These are phyloP conservation scores for Dendrolimus pini DNA, from an alignment of 2,888 invertebrate species.

Conservation along the genomic window DNA sequence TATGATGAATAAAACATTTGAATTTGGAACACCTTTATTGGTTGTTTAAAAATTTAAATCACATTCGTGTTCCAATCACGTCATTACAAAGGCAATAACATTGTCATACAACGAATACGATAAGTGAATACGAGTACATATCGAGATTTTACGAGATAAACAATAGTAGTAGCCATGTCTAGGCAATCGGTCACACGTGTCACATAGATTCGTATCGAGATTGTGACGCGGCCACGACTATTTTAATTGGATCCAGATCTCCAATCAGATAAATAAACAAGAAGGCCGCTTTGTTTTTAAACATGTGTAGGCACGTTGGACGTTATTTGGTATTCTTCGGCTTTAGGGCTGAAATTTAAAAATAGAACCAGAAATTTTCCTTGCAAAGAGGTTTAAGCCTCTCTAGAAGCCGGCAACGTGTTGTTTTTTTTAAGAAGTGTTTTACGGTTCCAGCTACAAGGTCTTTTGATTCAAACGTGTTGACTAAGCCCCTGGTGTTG, in stretches of 20 bases:
- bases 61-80: too few relatives aligned
- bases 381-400: too few relatives aligned
- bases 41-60: too few relatives aligned
- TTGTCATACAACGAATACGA: not conserved
- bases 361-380: not conserved
- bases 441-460: too few relatives aligned
- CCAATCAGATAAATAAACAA: conserved; percentile 57
- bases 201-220: conserved; percentile 63
- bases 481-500: too few relatives aligned
- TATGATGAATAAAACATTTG: too few relatives aligned
- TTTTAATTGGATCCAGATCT: conserved; percentile 73
- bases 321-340: not conserved
- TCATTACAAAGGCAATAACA: not conserved
- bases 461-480: too few relatives aligned
- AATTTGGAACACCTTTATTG: too few relatives aligned
- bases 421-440: too few relatives aligned
- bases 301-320: conserved; percentile 48
- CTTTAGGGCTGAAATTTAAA: not conserved
- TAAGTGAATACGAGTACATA: not conserved
- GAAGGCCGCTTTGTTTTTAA: conserved; percentile 58
- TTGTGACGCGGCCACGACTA: conserved; percentile 72
- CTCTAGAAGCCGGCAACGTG: too few relatives aligned
- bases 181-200: conserved; percentile 68
- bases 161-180: conserved; percentile 16
- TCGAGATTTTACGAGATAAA: conserved; percentile 1